Evolutionary conservation across 2,113 vertebrate species (phyloP), one percentile per base, ranked within the genome.

Genomic region (Glaucomys volans): DNA sequence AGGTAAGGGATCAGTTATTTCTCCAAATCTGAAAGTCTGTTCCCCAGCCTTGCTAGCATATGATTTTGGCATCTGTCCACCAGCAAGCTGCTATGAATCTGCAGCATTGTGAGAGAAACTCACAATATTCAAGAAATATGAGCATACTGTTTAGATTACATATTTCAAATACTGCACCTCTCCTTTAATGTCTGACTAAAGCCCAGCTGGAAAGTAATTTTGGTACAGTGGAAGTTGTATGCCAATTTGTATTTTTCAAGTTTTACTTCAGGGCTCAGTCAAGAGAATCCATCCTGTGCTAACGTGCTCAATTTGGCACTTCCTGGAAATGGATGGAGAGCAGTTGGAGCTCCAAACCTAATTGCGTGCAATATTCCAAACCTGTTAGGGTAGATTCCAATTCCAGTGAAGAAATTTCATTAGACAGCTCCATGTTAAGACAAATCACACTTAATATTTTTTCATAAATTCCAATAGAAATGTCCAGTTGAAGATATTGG

Each of bases 381-480:
- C 59, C 35, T 88, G 77, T 94, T 42, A 80, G 47, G 42, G 66
- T 92, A 8, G 30, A 71, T 96, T 91, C 69, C 74, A 80, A 24
- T 89, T 96, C 79, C 69, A 80, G 0, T 66, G 57, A 40, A 96
- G 87, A 87, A 67, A 92, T 94, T 97, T 96, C 93, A 94, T 92
- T 71, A 88, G 90, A 67, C 64, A 83, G 5, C 26, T 62, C 18
- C 90, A 20, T 2, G 3, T 91, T 93, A 92, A 95, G 14, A 91
- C 37, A 95, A 96, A 91, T 95, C 50, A 44, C 54, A 40, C 80
- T 90, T 59, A 26, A 67, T 85, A 40, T 83, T 71, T 94, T 84
- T 98, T 92, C 74, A 80, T 95, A 97, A 98, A 98, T 98, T 97
- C 81, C 28, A 72, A 12, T 83, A 76, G 62, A 54, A 83, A 88